phyloP scores from a whole-genome alignment of 2,888 invertebrate species.

The Falcaria lacertinaria region DNA sequence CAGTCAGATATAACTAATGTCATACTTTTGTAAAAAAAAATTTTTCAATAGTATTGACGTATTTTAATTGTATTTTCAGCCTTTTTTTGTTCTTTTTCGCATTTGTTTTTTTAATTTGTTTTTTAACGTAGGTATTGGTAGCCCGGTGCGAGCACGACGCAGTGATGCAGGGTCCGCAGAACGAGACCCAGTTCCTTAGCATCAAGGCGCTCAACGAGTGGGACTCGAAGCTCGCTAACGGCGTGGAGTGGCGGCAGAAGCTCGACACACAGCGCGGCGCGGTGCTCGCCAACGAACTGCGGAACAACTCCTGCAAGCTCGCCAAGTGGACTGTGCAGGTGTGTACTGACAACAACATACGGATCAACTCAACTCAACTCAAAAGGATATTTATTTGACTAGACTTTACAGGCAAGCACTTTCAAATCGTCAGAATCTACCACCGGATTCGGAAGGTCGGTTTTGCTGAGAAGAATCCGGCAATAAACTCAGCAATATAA shows the following conservation, averaged over 20 bases:
- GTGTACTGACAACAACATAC: background rate
- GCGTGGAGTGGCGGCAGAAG: conserved; percentile 99
- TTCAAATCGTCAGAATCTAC: too few relatives aligned
- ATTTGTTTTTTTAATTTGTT: background rate
- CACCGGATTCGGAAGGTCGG: too few relatives aligned
- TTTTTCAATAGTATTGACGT: too few relatives aligned
- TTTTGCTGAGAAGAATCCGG: too few relatives aligned
- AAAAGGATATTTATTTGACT: too few relatives aligned
- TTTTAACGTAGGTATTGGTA: conserved; percentile 82
- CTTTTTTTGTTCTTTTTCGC: too few relatives aligned
- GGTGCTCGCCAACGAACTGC: conserved; percentile 97
- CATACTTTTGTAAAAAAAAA: too few relatives aligned
- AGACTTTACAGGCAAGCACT: too few relatives aligned
- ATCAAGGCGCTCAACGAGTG: conserved; percentile 99
- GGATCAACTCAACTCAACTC: too few relatives aligned
- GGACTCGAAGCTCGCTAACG: conserved; percentile 97
- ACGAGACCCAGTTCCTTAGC: conserved; percentile 94
- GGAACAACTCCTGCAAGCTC: conserved; percentile 99
- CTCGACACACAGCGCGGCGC: conserved; percentile 98
- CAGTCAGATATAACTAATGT: too few relatives aligned
- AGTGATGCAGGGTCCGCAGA: conserved; percentile 91
- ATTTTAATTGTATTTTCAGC: too few relatives aligned
- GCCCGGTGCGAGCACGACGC: conserved; percentile 99
- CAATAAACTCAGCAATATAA: too few relatives aligned
- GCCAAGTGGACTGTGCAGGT: conserved; percentile 99